phyloP scores from a whole-genome alignment of 2,888 invertebrate genomes.

The Cheilosia variabilis region DNA sequence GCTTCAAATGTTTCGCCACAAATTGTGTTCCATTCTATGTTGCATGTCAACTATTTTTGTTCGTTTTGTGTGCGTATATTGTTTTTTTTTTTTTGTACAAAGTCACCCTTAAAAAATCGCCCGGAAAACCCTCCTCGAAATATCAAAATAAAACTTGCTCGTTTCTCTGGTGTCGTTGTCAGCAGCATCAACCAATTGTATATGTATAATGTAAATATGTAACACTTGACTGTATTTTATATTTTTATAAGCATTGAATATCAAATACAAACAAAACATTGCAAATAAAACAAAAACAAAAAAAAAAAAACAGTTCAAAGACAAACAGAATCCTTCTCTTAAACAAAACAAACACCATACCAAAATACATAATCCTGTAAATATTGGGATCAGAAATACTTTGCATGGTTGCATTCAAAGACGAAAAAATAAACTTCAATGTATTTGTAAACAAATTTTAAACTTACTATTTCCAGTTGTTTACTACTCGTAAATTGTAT shows the following conservation, averaged over 20 bases:
- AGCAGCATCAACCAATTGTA: constrained; percentile 32
- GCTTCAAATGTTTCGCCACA: too few relatives aligned
- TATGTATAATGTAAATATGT: constrained; percentile 56
- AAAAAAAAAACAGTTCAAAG: constrained; percentile 32
- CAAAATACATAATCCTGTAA: constrained; percentile 70
- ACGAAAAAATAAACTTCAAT: constrained; percentile 37
- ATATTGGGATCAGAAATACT: constrained; percentile 63
- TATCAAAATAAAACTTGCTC: not conserved
- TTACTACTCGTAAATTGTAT: constrained; percentile 67
- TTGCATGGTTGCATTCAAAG: constrained; percentile 52
- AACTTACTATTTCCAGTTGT: constrained; percentile 68
- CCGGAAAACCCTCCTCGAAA: not conserved
- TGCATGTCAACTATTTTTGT: not conserved
- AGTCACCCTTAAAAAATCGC: not conserved
- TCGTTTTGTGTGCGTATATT: not conserved
- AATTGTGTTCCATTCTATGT: not conserved
- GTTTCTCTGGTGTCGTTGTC: not conserved
- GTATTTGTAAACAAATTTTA: constrained; percentile 54
- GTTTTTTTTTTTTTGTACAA: not conserved
- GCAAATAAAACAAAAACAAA: constrained; percentile 5
- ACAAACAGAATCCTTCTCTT: constrained; percentile 41
- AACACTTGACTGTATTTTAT: constrained; percentile 67
- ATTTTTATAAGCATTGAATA: constrained; percentile 68
- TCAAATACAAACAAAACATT: constrained; percentile 43
- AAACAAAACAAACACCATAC: constrained; percentile 40